Percentiles rank a stretch among this genome's conserved stretches.
These are phyloP conservation scores for Nebria brevicollis DNA, from an alignment of 2,888 invertebrate genomes.

Conservation along the genomic window DNA sequence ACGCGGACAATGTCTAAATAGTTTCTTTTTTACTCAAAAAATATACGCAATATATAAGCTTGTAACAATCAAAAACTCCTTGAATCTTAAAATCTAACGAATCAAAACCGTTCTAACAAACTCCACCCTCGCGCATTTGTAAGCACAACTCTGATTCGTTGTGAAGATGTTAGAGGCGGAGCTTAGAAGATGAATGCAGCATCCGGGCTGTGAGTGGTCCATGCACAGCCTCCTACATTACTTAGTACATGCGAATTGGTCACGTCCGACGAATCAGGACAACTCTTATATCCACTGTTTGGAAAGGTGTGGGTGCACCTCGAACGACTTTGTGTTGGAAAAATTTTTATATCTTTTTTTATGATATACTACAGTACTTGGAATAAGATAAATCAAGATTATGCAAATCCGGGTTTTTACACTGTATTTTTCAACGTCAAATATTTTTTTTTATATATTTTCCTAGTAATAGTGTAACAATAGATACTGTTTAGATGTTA, in stretches of 20 bases:
- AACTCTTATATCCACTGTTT: neutral
- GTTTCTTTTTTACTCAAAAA: too few relatives aligned
- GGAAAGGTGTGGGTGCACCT: conserved; percentile 12
- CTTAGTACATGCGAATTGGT: neutral
- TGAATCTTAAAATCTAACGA: neutral
- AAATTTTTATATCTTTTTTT: too few relatives aligned
- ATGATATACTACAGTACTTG: neutral
- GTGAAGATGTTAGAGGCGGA: neutral
- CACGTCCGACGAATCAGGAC: conserved; percentile 39
- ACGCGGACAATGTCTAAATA: neutral
- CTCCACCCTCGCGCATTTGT: neutral
- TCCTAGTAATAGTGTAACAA: neutral
- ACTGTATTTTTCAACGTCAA: neutral
- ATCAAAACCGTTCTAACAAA: neutral
- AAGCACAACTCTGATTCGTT: conserved; percentile 9
- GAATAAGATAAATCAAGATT: conserved; percentile 1
- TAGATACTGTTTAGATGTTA: neutral
- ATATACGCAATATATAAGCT: too few relatives aligned
- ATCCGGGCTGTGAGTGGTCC: conserved; percentile 36
- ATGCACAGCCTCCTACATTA: conserved; percentile 17
- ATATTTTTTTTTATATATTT: neutral
- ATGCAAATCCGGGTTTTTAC: neutral
- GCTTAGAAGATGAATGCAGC: conserved; percentile 25
- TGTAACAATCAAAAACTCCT: neutral
- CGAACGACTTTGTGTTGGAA: too few relatives aligned